These are phyloP conservation scores for Lytechinus variegatus DNA, from an alignment of 35 echinoderm and acorn worm genomes.

Conservation along the genomic window DNA sequence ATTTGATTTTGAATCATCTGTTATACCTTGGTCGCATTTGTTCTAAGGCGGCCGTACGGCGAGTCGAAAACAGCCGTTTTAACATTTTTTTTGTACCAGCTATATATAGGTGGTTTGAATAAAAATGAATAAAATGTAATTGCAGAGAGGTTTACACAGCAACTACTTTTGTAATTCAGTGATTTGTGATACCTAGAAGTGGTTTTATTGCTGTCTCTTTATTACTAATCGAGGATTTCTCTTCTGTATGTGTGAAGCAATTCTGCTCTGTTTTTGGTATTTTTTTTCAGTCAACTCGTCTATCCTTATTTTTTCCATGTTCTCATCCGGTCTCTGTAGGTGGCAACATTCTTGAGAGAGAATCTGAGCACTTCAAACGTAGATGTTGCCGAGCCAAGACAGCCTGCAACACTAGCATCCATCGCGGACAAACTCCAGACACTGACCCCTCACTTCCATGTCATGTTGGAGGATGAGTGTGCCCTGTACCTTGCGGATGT, in stretches of 20 bases:
- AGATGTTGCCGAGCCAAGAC: constrained; percentile 30
- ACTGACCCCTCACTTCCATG: constrained; percentile 43
- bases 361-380: neutral
- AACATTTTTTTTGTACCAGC: no score
- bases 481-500: constrained; percentile 64
- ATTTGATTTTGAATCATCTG: no score
- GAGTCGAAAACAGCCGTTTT: no score
- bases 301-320: neutral
- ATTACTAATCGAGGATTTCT: neutral
- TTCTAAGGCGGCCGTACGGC: no score
- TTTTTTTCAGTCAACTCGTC: neutral
- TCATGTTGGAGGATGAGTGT: constrained; percentile 77
- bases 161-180: neutral
- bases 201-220: neutral
- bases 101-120: no score
- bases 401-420: constrained; percentile 4
- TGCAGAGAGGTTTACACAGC: no score
- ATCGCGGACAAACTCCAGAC: constrained; percentile 39
- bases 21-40: no score
- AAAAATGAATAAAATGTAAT: no score
- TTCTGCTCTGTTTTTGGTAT: neutral
- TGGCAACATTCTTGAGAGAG: constrained; percentile 23
- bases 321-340: neutral
- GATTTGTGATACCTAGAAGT: neutral
- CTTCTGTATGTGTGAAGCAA: neutral